Evolutionary conservation across 1,140 invertebrate genomes (phyloP), one percentile per base, ranked within the genome.

Genomic region (Aphaenogaster rudis): DNA sequence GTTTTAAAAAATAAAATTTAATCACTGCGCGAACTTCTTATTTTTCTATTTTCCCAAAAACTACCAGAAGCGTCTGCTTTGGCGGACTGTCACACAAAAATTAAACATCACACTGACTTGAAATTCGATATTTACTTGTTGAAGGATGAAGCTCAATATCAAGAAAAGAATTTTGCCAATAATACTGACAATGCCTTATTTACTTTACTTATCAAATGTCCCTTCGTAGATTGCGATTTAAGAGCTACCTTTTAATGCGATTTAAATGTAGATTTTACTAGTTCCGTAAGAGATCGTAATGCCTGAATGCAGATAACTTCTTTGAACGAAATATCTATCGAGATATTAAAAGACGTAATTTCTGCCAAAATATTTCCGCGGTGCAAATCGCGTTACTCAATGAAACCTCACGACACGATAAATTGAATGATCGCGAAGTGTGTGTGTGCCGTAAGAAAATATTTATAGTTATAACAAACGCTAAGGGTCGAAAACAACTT

Each of bases 361-460:
- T 45, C 28, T 21, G 7, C 7, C 21, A 28, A 42, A 8, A 59
- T 39, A 77, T 61, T 66, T 48, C 4, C 42, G 1, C 21, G n/a
- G n/a, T 11, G 36, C n/a, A 45, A 78, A 13, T 78, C 6, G 42
- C 15, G n/a, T 48, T 45, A n/a, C 4, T 45, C 39, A 33, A 64
- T 0, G 54, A 72, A 9, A 52, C 0, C 33, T 54, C 17, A 54
- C 17, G 71, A 36, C 50, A 36, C 15, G 4, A 63, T 50, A 21
- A 66, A 28, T 67, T n/a, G 13, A 80, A 8, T 17, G n/a, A 64
- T 15, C 63, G 45, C 33, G 4, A 69, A 69, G 48, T 52, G 59
- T 48, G 64, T 21, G 17, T 28, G 45, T 28, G 45, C 36, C 48
- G 17, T 28, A 28, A 21, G 63, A 39, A 69, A 39, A 78, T 36